Conservation (phyloP, 2,888 invertebrate species). For the Helleia helle region DNA sequence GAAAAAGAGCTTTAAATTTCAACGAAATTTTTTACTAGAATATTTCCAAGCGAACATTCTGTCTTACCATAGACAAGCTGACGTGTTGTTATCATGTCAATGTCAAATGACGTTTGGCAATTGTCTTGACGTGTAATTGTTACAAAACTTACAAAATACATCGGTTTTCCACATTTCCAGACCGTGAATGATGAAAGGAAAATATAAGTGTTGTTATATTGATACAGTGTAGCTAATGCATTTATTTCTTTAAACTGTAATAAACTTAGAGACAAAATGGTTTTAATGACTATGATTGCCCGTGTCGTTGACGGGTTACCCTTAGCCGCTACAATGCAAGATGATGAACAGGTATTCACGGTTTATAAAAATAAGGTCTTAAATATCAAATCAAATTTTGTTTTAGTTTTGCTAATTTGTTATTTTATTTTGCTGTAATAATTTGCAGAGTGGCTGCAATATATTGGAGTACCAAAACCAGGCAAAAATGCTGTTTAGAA, state of each 20-base stretch:
- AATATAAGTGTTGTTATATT: conserved; percentile 33
- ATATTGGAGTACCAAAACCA: conserved; percentile 99
- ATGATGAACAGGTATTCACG: conserved; percentile 92
- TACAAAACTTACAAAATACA: conserved; percentile 31
- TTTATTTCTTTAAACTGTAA: conserved; percentile 30
- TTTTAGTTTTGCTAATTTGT: conserved; percentile 28
- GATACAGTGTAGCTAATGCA: conserved; percentile 19
- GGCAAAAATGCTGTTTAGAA: conserved; percentile 98
- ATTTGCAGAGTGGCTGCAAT: conserved; percentile 89
- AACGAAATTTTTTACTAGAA: too few species aligned
- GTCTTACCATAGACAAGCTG: conserved; percentile 32
- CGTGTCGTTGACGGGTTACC: conserved; percentile 96
- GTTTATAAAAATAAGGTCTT: not conserved
- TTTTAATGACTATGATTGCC: conserved; percentile 98
- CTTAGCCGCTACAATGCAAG: conserved; percentile 96
- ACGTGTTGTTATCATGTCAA: conserved; percentile 55
- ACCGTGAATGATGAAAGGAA: conserved; percentile 53
- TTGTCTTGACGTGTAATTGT: conserved; percentile 52
- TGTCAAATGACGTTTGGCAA: conserved; percentile 18
- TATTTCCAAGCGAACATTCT: not conserved
- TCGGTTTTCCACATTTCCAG: conserved; percentile 36
- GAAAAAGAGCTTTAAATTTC: too few species aligned
- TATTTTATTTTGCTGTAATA: conserved; percentile 39
- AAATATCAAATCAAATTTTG: conserved; percentile 7
- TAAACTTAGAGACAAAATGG: conserved; percentile 79